Evolutionary conservation across 92 coral and sea anemone species (phyloP), one percentile per base, ranked within the genome.

Genomic region (Zoanthus solanderi): DNA sequence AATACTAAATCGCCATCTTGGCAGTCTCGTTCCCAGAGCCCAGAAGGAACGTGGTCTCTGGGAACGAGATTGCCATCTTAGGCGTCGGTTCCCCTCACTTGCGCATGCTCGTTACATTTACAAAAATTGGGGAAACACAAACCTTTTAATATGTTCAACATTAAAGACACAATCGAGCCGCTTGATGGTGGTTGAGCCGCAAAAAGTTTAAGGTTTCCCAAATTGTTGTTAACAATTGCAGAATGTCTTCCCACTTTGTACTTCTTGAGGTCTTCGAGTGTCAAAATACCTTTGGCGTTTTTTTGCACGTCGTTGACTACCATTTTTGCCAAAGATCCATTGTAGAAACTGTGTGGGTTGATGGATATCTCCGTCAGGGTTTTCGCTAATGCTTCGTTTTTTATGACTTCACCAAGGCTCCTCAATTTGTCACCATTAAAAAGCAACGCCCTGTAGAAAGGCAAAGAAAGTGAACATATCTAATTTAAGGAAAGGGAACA

Each of bases 61-160:
- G 42, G 42, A 37, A 37, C 42, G 42, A 37, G 42, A 37, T 37
- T 37, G 4, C 42, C 4, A 37, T 37, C 42, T 37, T 37, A 2
- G 42, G 42, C 42, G 42, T 2, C 2, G 4, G 4, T 37, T 37
- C 4, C 42, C 42, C 42, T 37, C 42, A 37, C 2, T 1, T 37
- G 42, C 42, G 42, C 42, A 37, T 37, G 42, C 42, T 37, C 42
- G 42, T 37, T 37, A 37, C 42, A 37, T 37, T 37, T 37, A 37
- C 42, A 37, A 37, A 37, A 37, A 4, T 37, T 37, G 42, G 42
- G 42, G 42, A 37, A 31, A 34, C n/a, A 65, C 89, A 48, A 18
- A 96, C 98, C 98, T 96, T 96, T 94, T 7, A 96, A 84, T 32
- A 96, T 96, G 74, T 94, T 94, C 47, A 96, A 75, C 30, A 96